Evolutionary conservation across 1,140 invertebrate species (phyloP), one percentile per base, ranked within the genome.

Genomic region (Macrocentrus cingulum): DNA sequence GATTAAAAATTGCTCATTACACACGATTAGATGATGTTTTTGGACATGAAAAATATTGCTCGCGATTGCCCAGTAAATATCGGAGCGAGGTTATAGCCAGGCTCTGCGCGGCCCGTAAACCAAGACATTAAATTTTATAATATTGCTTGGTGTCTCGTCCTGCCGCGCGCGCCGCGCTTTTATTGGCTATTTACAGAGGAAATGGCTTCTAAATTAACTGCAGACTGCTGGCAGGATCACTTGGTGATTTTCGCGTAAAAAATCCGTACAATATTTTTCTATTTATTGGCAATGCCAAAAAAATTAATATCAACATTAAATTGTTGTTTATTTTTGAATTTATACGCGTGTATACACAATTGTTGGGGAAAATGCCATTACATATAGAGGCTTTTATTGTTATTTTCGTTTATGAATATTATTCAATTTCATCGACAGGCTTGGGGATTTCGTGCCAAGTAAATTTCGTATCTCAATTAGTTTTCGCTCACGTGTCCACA

Each of bases 61-160:
- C 48, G 69, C 75, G 70, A 77, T 76, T 74, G 70, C 70, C 69
- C 66, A 69, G 73, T 77, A 77, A 78, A 77, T 77, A 80, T 78
- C 70, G 75, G 67, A 62, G 60, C 58, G 55, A 68, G 68, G 71
- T 75, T 73, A 75, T 73, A 77, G 70, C 69, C 69, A 41, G 62
- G 71, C 71, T 75, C 70, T 69, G 69, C n/a, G n/a, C 63, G 66
- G 68, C 66, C 75, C 77, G 74, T 80, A 78, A 79, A 80, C 72
- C 74, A 78, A 76, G 75, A 76, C 76, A 78, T 80, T 79, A 79
- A 79, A 78, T 80, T 79, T 79, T 80, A 79, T 79, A 79, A 79
- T 79, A 79, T 78, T 75, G 74, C 75, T 67, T 49, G 56, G 59
- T 66, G 59, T 59, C 67, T 65, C 63, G 22, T 49, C 23, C 49